Conservation (phyloP, 2,113 vertebrate genomes). For the Bubo blakistoni region DNA sequence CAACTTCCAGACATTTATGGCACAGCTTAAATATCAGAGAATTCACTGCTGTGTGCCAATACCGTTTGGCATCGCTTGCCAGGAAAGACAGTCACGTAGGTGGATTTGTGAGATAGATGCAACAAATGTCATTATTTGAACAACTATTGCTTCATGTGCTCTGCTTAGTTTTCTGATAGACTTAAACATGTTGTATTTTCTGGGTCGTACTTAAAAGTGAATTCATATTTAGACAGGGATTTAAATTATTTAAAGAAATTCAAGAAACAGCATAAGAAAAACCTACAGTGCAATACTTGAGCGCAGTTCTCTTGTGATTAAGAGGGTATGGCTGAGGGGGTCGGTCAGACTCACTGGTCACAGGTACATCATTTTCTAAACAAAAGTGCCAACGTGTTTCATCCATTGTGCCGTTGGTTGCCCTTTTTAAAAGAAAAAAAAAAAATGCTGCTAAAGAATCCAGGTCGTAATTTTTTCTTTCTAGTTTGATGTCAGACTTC, state of each 20-base stretch:
- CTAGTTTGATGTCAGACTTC: fast-evolving
- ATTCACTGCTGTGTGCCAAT: fast-evolving
- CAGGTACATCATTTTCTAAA: fast-evolving
- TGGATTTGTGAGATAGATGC: background rate
- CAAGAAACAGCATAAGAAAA: background rate
- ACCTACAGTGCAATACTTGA: fast-evolving
- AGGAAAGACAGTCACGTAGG: background rate
- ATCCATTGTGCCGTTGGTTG: fast-evolving
- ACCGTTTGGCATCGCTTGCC: background rate
- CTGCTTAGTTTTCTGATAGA: background rate
- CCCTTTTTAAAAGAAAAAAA: background rate
- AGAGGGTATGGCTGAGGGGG: fast-evolving
- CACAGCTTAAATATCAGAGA: background rate
- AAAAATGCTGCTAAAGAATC: background rate
- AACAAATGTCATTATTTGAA: background rate
- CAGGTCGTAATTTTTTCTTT: fast-evolving
- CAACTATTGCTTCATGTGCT: background rate
- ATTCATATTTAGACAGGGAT: background rate
- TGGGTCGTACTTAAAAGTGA: background rate
- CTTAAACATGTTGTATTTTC: background rate
- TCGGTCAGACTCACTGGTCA: background rate
- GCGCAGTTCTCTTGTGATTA: background rate
- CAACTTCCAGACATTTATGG: background rate
- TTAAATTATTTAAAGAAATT: background rate
- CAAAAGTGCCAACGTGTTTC: fast-evolving